Base-by-base conservation (phyloP, 2,888 invertebrate species). In the Rotaria magnacalcarata region DNA sequence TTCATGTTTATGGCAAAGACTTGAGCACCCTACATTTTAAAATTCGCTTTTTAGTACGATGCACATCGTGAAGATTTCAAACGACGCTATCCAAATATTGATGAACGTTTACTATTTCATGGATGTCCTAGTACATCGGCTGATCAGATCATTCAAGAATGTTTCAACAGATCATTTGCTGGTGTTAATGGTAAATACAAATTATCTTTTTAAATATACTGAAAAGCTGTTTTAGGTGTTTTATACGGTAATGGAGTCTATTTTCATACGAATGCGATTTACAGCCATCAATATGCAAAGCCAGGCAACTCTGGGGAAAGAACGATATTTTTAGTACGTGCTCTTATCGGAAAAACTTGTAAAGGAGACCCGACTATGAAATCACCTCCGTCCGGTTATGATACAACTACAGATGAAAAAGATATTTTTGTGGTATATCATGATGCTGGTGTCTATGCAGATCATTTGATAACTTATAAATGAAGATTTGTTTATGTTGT, bases 361-460 rank as follows among this genome's bases (percentile, higher is more conserved):
- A 21, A 50, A 10, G 89, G 89, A 11, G 85, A 85, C 5, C 0
- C 58, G 11, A 87, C 87, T 11, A 88, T 89, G 88, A 87, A 87
- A 54, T 88, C 88, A 11, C 89, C 89, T n/a, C 89, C 89, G 24
- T 11, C 52, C 0, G 88, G 88, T 80, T 90, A 88, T 87, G 90
- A 90, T 86, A 89, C 89, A 21, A 89, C 89, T 5, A 88, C 88
- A 2, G 88, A 89, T 85, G 88, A 88, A 86, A 88, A 89, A 67
- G 34, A 60, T 0, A 90, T 90, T 86, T 90, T 88, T 87, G 88
- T 90, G n/a, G 89, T 90, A 43, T 90, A 90, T 86, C 88, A 89
- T 87, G 90, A 90, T 86, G 88, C 89, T 0, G 89, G 90, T 84
- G 89, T 89, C 0, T 90, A 90, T 87, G 90, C 90, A 4, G 88